Evolutionary conservation across 37 sponge, comb jelly and placozoan genomes (phyloP).

Genomic region (Tethya wilhelma): DNA sequence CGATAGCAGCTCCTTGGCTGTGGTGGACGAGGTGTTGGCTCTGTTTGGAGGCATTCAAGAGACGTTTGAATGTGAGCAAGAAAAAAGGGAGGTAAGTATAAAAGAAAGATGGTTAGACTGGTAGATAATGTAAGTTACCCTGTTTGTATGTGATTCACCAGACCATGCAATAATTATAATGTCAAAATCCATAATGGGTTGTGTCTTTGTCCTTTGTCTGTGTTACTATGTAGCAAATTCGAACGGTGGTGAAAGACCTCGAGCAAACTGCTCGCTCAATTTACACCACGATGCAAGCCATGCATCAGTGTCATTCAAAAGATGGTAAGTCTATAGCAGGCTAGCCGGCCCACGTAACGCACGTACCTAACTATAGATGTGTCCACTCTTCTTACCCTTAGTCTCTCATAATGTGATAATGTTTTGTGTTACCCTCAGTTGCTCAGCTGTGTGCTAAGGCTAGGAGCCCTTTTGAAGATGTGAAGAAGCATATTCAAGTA

Average conservation of each 20-base stretch:
- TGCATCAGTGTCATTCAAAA: constrained; percentile 23
- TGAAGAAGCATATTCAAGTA: not conserved
- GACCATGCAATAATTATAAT: not conserved
- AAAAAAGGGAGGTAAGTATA: constrained; percentile 35
- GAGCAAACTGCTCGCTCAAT: constrained; percentile 47
- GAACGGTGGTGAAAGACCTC: constrained; percentile 19
- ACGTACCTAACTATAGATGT: too few species aligned
- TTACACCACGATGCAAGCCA: constrained; percentile 25
- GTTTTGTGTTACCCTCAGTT: constrained; percentile 6
- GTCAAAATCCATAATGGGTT: not conserved
- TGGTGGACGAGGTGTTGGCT: constrained; percentile 9
- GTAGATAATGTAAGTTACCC: not conserved
- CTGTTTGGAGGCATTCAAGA: constrained; percentile 35
- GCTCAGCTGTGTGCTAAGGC: constrained; percentile 12
- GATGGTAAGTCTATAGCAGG: constrained; percentile 16
- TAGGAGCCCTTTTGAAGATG: constrained; percentile 3
- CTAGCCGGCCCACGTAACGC: too few species aligned
- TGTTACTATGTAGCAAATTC: constrained; percentile 24
- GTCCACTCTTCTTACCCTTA: too few species aligned
- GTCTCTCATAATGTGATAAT: too few species aligned
- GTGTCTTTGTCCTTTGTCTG: not conserved
- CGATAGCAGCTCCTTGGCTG: too few species aligned
- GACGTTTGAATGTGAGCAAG: constrained; percentile 34
- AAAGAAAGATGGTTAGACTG: not conserved
- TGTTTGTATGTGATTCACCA: not conserved